Conservation (phyloP, 2,797 vertebrate species). For the Ara ararauna region DNA sequence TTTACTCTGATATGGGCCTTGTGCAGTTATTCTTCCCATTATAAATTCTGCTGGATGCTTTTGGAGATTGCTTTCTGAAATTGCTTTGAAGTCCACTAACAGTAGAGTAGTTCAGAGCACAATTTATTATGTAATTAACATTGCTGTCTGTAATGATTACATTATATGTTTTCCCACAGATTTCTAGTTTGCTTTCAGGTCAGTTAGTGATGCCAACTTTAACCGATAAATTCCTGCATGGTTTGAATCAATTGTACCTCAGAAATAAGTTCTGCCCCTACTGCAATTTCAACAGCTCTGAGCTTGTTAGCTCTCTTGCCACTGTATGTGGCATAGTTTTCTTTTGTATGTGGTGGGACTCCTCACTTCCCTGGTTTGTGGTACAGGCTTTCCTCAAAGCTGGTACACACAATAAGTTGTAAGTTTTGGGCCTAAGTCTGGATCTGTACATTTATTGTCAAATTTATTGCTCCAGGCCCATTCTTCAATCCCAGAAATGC, state of each 20-base stretch:
- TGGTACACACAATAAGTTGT: neutral
- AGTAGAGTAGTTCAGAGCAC: neutral
- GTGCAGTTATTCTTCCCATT: neutral
- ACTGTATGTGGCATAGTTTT: rapidly evolving
- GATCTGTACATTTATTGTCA: neutral
- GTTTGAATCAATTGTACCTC: neutral
- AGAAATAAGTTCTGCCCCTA: neutral
- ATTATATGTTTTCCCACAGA: neutral
- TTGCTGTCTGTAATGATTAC: neutral
- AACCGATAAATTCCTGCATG: neutral
- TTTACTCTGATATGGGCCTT: neutral
- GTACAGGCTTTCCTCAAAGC: neutral
- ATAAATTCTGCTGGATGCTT: neutral
- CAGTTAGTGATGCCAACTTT: neutral
- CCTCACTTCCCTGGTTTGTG: too few species aligned
- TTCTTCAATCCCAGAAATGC: neutral
- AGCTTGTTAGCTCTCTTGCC: neutral
- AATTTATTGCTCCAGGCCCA: neutral
- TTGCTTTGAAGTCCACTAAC: neutral
- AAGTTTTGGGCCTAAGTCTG: neutral
- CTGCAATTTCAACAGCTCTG: neutral
- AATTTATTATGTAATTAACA: neutral
- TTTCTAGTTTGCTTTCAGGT: neutral
- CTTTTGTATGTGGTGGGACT: neutral
- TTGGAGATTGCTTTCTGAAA: neutral